phyloP scores from a whole-genome alignment of 1,140 invertebrate genomes.

The Chrysopa pallens region DNA sequence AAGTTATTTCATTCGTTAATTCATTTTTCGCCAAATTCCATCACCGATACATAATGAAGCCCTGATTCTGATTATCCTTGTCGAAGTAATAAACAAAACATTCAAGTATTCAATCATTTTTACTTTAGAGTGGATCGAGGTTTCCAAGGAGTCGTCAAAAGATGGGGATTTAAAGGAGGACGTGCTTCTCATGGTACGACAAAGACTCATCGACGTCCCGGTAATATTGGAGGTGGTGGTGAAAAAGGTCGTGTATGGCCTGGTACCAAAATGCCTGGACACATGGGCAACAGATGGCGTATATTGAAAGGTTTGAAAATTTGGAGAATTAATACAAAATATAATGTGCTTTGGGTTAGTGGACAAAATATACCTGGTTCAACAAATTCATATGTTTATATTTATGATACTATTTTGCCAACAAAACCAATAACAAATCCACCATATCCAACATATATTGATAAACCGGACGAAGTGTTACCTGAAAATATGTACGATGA shows the following conservation, averaged over 20 bases:
- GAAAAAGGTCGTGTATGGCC: slow-evolving; percentile 76
- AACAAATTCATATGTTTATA: slow-evolving; percentile 57
- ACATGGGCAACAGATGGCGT: slow-evolving; percentile 81
- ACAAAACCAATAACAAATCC: slow-evolving; percentile 36
- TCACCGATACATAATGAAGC: too few relatives aligned
- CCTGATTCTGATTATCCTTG: too few relatives aligned
- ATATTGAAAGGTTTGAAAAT: slow-evolving; percentile 59
- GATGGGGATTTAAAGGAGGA: slow-evolving; percentile 90
- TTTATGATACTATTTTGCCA: slow-evolving; percentile 64
- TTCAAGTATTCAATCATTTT: too few relatives aligned
- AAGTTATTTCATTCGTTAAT: too few relatives aligned
- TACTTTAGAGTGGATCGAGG: slow-evolving; percentile 68
- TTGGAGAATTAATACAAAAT: slow-evolving; percentile 79
- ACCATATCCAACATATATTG: slow-evolving; percentile 65
- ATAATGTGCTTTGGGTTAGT: slow-evolving; percentile 79
- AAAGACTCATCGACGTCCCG: slow-evolving; percentile 84
- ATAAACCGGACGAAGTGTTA: slow-evolving; percentile 30
- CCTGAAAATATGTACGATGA: slow-evolving; percentile 55
- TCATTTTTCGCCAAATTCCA: too few relatives aligned
- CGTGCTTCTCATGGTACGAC: slow-evolving; percentile 83
- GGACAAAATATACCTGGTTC: slow-evolving; percentile 68
- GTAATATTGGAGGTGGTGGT: slow-evolving; percentile 74
- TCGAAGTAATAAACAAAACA: too few relatives aligned
- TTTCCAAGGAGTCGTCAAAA: slow-evolving; percentile 97
- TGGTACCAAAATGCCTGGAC: slow-evolving; percentile 91